phyloP scores from a whole-genome alignment of 1,140 invertebrate genomes.

The Gonatopus flavifemur region DNA sequence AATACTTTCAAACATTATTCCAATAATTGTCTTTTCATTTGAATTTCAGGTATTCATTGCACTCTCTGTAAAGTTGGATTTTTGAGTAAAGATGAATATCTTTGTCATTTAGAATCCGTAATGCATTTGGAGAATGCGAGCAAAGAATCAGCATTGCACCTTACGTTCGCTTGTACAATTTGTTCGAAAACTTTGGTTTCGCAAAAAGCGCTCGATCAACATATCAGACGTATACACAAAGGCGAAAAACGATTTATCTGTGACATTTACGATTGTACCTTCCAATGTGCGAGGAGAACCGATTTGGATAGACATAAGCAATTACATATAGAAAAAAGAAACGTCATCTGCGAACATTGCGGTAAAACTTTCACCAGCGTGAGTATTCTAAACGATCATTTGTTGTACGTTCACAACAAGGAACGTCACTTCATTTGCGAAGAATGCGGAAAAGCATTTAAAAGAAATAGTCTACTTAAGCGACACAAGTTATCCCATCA shows the following conservation, averaged over 20 bases:
- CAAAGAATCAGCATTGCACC: constrained; percentile 23
- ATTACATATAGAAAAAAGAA: constrained; percentile 43
- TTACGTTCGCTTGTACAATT: constrained; percentile 36
- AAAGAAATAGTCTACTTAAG: constrained; percentile 43
- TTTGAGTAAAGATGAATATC: constrained; percentile 40
- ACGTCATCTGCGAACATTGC: constrained; percentile 46
- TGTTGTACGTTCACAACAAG: constrained; percentile 43
- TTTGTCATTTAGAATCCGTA: constrained; percentile 38
- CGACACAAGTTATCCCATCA: constrained; percentile 46
- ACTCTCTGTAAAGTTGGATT: constrained; percentile 40
- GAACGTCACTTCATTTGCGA: constrained; percentile 47
- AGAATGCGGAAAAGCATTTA: constrained; percentile 48
- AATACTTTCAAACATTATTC: constrained; percentile 2
- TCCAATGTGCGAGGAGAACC: constrained; percentile 43
- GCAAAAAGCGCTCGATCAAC: constrained; percentile 42
- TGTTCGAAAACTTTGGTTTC: constrained; percentile 45
- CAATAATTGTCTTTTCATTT: constrained; percentile 23
- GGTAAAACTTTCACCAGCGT: constrained; percentile 48
- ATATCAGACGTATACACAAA: constrained; percentile 45
- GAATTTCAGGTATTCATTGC: constrained; percentile 39
- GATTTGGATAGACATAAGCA: constrained; percentile 44
- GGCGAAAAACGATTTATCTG: constrained; percentile 42
- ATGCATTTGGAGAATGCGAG: constrained; percentile 34
- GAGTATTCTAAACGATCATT: constrained; percentile 45
- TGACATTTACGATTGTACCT: constrained; percentile 39